Conservation (phyloP, 2,888 invertebrate species). For the Nephrotoma appendiculata region DNA sequence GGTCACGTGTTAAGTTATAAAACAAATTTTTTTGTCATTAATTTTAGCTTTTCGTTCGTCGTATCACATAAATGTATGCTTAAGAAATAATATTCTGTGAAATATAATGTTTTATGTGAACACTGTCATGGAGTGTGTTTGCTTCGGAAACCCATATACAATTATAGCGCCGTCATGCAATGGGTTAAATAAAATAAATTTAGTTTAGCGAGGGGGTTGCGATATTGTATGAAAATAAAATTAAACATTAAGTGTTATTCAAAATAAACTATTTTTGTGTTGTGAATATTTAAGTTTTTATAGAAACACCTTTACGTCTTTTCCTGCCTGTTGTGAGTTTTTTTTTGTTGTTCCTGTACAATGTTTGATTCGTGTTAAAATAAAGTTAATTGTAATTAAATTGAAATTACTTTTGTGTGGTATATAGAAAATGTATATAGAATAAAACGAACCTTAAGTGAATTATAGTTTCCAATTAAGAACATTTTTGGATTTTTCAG, state of each 20-base stretch:
- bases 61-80: neutral
- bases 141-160: neutral
- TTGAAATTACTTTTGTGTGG: neutral
- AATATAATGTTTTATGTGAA: neutral
- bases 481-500: neutral
- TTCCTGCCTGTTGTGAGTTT: neutral
- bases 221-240: neutral
- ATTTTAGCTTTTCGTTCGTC: neutral
- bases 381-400: neutral
- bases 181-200: neutral
- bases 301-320: neutral
- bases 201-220: neutral
- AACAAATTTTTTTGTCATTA: neutral
- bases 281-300: neutral
- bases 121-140: neutral
- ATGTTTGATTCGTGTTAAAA: neutral
- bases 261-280: neutral
- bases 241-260: neutral
- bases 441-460: neutral
- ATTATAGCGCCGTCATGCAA: neutral
- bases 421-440: neutral
- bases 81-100: neutral
- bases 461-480: neutral
- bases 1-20: conserved; percentile 10
- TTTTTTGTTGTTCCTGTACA: neutral